Percentiles rank a stretch among this genome's conserved stretches.
Conservation (phyloP, 2,797 vertebrate genomes). For the Cirrhinus mrigala region DNA sequence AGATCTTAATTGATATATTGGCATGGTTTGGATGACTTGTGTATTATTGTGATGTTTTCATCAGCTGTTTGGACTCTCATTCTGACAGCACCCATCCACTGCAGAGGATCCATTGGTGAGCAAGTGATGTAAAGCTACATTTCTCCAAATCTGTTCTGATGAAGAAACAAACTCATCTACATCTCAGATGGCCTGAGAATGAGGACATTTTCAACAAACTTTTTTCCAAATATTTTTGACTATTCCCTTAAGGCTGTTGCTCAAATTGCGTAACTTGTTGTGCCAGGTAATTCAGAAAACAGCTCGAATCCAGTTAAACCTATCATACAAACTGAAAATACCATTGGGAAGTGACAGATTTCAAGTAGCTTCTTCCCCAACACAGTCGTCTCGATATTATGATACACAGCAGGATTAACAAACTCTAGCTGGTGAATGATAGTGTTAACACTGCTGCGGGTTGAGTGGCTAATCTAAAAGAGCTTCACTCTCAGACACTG, state of each 20-base stretch:
- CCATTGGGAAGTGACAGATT: neutral
- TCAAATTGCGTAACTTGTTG: too few species aligned
- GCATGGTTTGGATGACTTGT: too few species aligned
- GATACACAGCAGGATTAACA: neutral
- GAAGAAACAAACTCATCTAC: too few species aligned
- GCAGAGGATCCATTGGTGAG: neutral
- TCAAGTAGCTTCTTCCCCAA: neutral
- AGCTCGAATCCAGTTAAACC: neutral
- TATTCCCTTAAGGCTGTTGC: too few species aligned
- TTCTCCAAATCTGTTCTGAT: too few species aligned
- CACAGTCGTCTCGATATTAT: neutral
- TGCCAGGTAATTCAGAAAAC: neutral
- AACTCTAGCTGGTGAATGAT: slow-evolving; percentile 2
- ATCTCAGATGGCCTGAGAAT: too few species aligned
- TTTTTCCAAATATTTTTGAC: too few species aligned
- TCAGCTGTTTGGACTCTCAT: neutral
- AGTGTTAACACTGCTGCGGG: neutral
- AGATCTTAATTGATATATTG: too few species aligned
- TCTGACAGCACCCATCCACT: neutral
- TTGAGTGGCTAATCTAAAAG: slow-evolving; percentile 36
- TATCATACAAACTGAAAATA: neutral
- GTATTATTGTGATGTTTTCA: too few species aligned
- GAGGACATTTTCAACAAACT: too few species aligned
- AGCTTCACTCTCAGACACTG: slow-evolving; percentile 18
- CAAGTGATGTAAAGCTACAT: neutral